Conservation (phyloP, 2,113 vertebrate species). For the Alexandromys fortis region DNA sequence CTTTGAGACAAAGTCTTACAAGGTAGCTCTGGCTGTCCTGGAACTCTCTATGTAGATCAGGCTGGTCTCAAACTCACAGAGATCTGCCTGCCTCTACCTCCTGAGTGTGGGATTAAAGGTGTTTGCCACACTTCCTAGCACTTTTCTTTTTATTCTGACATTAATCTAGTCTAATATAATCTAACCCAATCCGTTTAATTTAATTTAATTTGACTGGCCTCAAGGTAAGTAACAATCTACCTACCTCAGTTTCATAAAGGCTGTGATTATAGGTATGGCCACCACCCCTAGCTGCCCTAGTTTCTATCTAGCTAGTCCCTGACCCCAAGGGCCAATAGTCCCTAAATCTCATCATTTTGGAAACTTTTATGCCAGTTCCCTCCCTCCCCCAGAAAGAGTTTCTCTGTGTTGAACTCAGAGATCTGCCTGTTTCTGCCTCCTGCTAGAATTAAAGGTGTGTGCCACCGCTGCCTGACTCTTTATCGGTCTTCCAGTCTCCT, state of each 20-base stretch:
- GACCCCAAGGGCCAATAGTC: background rate
- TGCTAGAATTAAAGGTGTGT: background rate
- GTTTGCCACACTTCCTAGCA: no score
- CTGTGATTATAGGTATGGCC: background rate
- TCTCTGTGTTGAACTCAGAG: background rate
- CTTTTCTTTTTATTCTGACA: background rate
- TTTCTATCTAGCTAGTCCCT: background rate
- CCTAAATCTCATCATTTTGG: background rate
- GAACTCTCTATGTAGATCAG: background rate
- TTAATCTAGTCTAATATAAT: background rate
- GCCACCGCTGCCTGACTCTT: background rate
- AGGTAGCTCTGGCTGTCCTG: background rate
- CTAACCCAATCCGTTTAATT: background rate
- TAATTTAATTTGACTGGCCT: background rate
- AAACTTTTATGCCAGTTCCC: background rate
- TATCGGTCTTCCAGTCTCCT: background rate
- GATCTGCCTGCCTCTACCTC: background rate
- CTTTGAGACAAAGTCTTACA: background rate
- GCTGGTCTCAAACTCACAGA: background rate
- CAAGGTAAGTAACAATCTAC: no score
- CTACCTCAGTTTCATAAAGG: background rate
- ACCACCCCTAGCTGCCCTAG: background rate
- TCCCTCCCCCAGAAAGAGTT: no score
- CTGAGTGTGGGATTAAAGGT: background rate
- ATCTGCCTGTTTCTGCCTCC: background rate